Conservation (phyloP, 2,113 vertebrate species). For the Rhineura floridana region DNA sequence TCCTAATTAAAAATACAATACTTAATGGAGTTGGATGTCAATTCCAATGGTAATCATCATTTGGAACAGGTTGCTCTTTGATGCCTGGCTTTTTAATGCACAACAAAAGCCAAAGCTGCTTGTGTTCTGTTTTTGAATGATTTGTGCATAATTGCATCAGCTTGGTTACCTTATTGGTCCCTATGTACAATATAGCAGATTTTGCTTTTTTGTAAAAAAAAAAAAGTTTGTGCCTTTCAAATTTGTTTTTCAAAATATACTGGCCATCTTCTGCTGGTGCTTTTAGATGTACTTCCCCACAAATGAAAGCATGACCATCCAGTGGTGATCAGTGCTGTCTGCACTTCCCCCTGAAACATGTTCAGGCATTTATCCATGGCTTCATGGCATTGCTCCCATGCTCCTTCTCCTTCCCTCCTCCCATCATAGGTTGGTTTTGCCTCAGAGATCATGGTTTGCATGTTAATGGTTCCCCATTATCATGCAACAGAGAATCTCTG, state of each 20-base stretch:
- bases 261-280: not conserved
- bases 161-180: not conserved
- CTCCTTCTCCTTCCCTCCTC: not conserved
- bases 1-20: not conserved
- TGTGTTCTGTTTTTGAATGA: not conserved
- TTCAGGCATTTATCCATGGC: too few species aligned
- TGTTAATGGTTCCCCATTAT: not conserved
- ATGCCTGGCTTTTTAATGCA: not conserved
- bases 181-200: not conserved
- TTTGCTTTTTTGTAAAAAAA: not conserved
- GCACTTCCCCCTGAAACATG: not conserved
- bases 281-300: not conserved
- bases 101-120: not conserved
- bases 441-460: not conserved
- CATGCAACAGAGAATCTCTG: not conserved
- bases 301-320: not conserved
- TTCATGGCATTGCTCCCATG: too few species aligned
- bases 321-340: not conserved
- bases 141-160: not conserved
- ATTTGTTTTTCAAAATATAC: not conserved
- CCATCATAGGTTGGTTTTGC: not conserved
- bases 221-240: not conserved
- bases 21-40: constrained; percentile 3
- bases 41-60: not conserved
- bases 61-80: not conserved